Percentiles rank a stretch among this genome's conserved stretches.
These are phyloP conservation scores for Euthynnus affinis DNA, from an alignment of 2,797 vertebrate genomes.

Conservation along the genomic window DNA sequence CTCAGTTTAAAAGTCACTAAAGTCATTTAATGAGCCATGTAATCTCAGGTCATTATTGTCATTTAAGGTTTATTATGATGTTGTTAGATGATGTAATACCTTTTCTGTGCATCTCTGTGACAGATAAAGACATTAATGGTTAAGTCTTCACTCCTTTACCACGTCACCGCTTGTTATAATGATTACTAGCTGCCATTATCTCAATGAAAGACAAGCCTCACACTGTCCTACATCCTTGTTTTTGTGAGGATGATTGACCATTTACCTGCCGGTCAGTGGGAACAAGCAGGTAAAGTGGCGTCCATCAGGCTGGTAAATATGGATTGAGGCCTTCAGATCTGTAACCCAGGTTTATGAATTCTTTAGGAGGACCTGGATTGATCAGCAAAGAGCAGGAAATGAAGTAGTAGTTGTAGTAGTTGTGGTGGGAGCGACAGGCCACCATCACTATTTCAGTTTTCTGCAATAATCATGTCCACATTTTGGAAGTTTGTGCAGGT, in stretches of 20 bases:
- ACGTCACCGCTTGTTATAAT: constrained; percentile 58
- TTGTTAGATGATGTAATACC: constrained; percentile 34
- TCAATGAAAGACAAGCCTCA: constrained; percentile 49
- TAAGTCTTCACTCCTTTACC: neutral
- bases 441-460: constrained; percentile 35
- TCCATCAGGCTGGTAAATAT: too few species aligned
- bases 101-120: constrained; percentile 51
- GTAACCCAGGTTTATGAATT: constrained; percentile 32
- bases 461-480: constrained; percentile 56
- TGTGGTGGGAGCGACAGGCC: constrained; percentile 19
- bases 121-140: constrained; percentile 39
- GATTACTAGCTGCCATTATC: constrained; percentile 40
- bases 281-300: too few species aligned
- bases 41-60: constrained; percentile 55
- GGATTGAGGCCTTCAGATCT: constrained; percentile 24
- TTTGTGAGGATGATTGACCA: constrained; percentile 33
- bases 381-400: constrained; percentile 52
- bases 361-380: constrained; percentile 31
- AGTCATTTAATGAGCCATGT: constrained; percentile 42
- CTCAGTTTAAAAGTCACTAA: constrained; percentile 54
- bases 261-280: constrained; percentile 23
- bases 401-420: constrained; percentile 34
- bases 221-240: constrained; percentile 8
- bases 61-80: constrained; percentile 48
- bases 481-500: constrained; percentile 69